These are phyloP conservation scores for Panthera uncia DNA, from an alignment of 2,113 vertebrate species.

Conservation along the genomic window DNA sequence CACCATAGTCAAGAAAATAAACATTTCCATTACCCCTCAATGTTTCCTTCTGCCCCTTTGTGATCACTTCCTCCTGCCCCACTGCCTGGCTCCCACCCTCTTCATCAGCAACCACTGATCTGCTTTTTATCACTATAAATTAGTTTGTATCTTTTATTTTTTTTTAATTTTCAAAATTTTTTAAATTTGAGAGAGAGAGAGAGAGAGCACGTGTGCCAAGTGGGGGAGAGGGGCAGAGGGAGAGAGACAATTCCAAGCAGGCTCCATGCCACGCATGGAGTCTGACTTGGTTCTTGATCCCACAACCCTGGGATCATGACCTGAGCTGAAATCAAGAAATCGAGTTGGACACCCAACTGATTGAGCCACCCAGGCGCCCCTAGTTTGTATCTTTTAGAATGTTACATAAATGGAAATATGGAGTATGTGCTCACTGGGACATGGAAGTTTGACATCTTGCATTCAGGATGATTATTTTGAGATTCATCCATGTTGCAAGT, in stretches of 20 bases:
- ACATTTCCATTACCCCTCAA: neutral
- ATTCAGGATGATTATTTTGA: conserved; percentile 7
- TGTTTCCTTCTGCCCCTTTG: neutral
- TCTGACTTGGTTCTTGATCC: too few relatives aligned
- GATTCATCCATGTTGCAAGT: neutral
- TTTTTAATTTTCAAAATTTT: too few relatives aligned
- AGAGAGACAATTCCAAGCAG: too few relatives aligned
- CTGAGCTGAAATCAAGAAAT: too few relatives aligned
- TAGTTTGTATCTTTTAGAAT: too few relatives aligned
- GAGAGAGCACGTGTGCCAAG: too few relatives aligned
- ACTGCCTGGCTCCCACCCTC: neutral
- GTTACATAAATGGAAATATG: neutral
- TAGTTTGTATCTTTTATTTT: neutral
- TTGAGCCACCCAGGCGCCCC: too few relatives aligned
- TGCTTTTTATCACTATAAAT: neutral
- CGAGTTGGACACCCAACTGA: too few relatives aligned
- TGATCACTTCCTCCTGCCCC: neutral
- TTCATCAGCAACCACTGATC: neutral
- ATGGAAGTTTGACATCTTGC: neutral
- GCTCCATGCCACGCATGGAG: too few relatives aligned
- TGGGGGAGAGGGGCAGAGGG: too few relatives aligned
- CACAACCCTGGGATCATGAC: too few relatives aligned
- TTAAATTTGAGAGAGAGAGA: too few relatives aligned
- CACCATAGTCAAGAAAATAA: neutral
- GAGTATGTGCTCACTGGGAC: neutral